A percentile compares a stretch with the other conserved stretches of the same genome.
phyloP scores from a whole-genome alignment of 1,140 invertebrate genomes.

The Lutraria rhynchaena region DNA sequence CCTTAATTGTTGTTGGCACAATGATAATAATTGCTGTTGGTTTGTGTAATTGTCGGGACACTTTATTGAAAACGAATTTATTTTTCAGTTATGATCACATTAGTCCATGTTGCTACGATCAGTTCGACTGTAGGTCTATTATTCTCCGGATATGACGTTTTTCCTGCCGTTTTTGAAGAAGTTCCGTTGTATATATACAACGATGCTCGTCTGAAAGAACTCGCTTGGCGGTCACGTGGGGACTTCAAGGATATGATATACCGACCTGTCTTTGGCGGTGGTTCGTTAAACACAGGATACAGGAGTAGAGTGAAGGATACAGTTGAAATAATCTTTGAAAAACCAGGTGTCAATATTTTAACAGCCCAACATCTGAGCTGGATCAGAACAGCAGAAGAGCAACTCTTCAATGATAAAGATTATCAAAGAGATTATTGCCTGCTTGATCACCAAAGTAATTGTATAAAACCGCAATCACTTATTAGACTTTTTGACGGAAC shows the following conservation, averaged over 20 bases:
- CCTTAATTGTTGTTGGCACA: too few relatives aligned
- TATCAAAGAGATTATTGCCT: slow-evolving; percentile 46
- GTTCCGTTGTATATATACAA: slow-evolving; percentile 61
- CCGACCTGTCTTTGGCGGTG: slow-evolving; percentile 31
- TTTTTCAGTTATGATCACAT: slow-evolving; percentile 34
- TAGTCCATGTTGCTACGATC: slow-evolving; percentile 49
- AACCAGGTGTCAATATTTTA: slow-evolving; percentile 41
- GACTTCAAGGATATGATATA: neutral
- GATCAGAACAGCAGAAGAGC: slow-evolving; percentile 42
- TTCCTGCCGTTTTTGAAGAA: slow-evolving; percentile 60
- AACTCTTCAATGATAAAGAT: slow-evolving; percentile 20
- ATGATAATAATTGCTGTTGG: too few relatives aligned
- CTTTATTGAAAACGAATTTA: too few relatives aligned
- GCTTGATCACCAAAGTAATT: slow-evolving; percentile 14
- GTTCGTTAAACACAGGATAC: slow-evolving; percentile 22
- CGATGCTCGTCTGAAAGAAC: slow-evolving; percentile 44
- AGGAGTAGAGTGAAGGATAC: slow-evolving; percentile 37
- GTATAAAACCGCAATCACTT: slow-evolving; percentile 49
- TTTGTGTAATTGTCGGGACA: too few relatives aligned
- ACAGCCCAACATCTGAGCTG: slow-evolving; percentile 10
- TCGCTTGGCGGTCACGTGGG: slow-evolving; percentile 47
- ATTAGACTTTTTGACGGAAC: slow-evolving; percentile 60
- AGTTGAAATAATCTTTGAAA: slow-evolving; percentile 48
- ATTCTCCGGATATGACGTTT: slow-evolving; percentile 59
- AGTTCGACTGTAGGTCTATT: slow-evolving; percentile 59